Base-by-base conservation (phyloP, 2,113 vertebrate genomes). In the Entomyzon cyanotis region DNA sequence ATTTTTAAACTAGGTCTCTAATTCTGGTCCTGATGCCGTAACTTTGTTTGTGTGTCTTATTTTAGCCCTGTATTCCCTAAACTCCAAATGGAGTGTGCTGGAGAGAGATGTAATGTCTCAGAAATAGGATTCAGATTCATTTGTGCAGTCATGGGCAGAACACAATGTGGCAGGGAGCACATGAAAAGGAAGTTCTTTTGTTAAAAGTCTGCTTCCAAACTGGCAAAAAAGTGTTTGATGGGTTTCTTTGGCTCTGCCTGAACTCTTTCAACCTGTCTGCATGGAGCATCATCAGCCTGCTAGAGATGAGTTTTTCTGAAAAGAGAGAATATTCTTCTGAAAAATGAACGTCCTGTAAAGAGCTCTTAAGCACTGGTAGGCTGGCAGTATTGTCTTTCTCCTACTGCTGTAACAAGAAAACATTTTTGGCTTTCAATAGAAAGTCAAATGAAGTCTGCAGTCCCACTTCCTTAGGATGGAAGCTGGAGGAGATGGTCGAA, bases 381-480 rank as follows among this genome's bases (percentile, higher is more conserved):
- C 18, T 56, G 35, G 8, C 22, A 28, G 24, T 65, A 33, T 64
- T 92, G 22, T 53, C 49, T 55, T 85, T 59, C 15, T 76, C 18
- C 39, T 63, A 7, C 50, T 16, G 12, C 14, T 3, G 5, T 78
- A 39, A 63, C 5, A 24, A 44, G 17, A 65, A 73, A 69, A 50
- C 14, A 5, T 18, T 42, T 31, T 31, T 84, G 22, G n/a, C 44
- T 75, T 74, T 70, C 49, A 79, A 53, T n/a, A 55, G 37, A 52
- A 84, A 88, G 20, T 58, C 3, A 22, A 22, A 49, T 67, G 21
- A 31, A 70, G 71, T 53, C 42, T 74, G 9, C 7, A 35, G 52
- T 76, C 17, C 10, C 1, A 2, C n/a, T 69, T 84, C 28, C 19
- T 33, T 60, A 19, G 0, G 2, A 15, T 2, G 75, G 50, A 65